phyloP scores from a whole-genome alignment of 2,113 vertebrate genomes.

The Archocentrus centrarchus region DNA sequence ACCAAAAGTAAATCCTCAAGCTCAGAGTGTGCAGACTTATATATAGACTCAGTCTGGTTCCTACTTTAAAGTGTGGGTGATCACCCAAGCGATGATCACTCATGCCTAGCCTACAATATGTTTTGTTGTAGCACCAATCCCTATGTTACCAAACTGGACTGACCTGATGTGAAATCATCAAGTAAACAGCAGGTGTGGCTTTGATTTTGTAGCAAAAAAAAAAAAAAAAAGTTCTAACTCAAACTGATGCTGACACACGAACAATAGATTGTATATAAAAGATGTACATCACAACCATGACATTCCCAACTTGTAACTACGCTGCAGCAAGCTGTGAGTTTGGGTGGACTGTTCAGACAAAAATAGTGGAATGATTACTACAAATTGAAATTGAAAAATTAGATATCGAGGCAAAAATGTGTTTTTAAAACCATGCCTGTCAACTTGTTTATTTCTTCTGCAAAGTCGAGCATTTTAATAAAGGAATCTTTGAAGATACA shows the following conservation, averaged over 20 bases:
- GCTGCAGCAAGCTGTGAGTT: neutral
- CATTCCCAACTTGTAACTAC: neutral
- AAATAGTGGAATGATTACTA: neutral
- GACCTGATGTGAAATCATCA: neutral
- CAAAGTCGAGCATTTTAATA: neutral
- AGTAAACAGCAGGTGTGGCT: neutral
- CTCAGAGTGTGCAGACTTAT: slow-evolving; percentile 57
- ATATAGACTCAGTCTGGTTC: slow-evolving; percentile 64
- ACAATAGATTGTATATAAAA: neutral
- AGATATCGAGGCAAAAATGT: neutral
- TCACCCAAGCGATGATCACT: neutral
- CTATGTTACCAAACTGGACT: neutral
- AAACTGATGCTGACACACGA: neutral
- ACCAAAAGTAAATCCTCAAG: slow-evolving; percentile 62
- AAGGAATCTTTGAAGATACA: neutral
- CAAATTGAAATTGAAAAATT: neutral
- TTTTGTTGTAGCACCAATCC: slow-evolving; percentile 1
- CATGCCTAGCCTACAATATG: too few relatives aligned
- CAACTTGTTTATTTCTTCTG: neutral
- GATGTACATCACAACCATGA: neutral
- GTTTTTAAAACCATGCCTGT: neutral
- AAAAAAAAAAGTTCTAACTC: neutral
- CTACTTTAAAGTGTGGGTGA: slow-evolving; percentile 47
- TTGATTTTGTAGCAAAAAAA: neutral
- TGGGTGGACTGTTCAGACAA: neutral